phyloP scores from a whole-genome alignment of 2,797 vertebrate genomes.

The Chloroceryle amazona region DNA sequence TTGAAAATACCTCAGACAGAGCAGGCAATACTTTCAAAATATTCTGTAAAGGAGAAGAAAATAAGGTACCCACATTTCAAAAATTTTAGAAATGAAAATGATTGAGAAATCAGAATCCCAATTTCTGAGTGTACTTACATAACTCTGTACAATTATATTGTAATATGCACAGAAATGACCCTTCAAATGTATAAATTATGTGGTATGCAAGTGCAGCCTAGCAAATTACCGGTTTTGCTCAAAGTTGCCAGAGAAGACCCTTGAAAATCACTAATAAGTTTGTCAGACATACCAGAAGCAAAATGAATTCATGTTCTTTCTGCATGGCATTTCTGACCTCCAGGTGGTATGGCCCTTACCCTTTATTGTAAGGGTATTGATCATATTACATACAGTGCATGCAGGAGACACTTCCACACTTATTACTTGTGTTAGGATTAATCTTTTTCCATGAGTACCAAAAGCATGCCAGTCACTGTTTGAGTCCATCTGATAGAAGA shows the following conservation, averaged over 20 bases:
- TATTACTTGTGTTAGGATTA: not conserved
- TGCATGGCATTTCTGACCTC: not conserved
- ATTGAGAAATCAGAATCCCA: not conserved
- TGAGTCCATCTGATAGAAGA: not conserved
- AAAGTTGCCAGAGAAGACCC: not conserved
- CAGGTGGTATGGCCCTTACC: not conserved
- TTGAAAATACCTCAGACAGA: not conserved
- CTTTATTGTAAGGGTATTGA: not conserved
- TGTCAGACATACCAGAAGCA: not conserved
- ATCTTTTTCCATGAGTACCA: not conserved
- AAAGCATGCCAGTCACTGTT: not conserved
- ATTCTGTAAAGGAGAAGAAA: not conserved
- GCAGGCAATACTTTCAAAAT: not conserved
- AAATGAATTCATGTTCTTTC: not conserved
- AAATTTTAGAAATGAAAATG: not conserved
- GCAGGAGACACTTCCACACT: not conserved
- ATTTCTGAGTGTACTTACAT: not conserved
- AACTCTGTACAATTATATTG: not conserved
- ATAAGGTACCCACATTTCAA: not conserved
- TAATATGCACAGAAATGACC: not conserved
- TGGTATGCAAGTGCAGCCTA: not conserved
- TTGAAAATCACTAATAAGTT: not conserved
- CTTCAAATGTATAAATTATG: not conserved
- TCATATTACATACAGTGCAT: accelerated
- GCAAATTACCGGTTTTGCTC: not conserved